A percentile compares a stretch with the other conserved stretches of the same genome.
These are phyloP conservation scores for Hippasteria phrygiana DNA, from an alignment of 53 echinoderm and acorn worm species.

Conservation along the genomic window DNA sequence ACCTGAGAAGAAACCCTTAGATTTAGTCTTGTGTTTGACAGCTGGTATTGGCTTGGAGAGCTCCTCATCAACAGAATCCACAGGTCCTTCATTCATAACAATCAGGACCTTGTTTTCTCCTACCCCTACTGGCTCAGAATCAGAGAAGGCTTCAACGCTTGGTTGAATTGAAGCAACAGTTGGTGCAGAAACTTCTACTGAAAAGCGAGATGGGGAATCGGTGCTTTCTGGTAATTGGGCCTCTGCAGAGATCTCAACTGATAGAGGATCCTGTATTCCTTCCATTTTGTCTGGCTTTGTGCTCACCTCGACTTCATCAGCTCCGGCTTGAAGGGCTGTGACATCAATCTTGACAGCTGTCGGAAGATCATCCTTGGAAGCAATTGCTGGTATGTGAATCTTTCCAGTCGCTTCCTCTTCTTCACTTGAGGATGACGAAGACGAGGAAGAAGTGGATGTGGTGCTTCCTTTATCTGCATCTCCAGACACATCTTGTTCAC, in stretches of 20 bases:
- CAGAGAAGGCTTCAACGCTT: background rate
- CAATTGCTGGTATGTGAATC: background rate
- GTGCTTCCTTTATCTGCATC: slow-evolving; percentile 32
- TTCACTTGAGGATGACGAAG: slow-evolving; percentile 19
- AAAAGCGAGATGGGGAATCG: background rate
- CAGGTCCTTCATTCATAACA: slow-evolving; percentile 17
- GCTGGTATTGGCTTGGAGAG: background rate
- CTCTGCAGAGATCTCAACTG: background rate
- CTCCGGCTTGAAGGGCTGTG: background rate
- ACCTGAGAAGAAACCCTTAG: slow-evolving; percentile 77
- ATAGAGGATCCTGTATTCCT: background rate
- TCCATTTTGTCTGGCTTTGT: background rate
- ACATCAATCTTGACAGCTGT: background rate
- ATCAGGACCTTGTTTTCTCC: background rate
- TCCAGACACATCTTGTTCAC: background rate
- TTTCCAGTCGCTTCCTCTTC: background rate
- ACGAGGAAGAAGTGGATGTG: slow-evolving; percentile 12
- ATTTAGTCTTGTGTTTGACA: slow-evolving; percentile 61
- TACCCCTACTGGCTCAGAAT: background rate
- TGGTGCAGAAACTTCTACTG: background rate
- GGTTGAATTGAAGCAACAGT: background rate
- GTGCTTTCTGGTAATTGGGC: background rate
- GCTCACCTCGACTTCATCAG: background rate
- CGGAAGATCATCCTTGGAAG: background rate
- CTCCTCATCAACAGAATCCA: background rate